These are phyloP conservation scores for Euplagia quadripunctaria DNA, from an alignment of 2,888 invertebrate genomes.

Conservation along the genomic window DNA sequence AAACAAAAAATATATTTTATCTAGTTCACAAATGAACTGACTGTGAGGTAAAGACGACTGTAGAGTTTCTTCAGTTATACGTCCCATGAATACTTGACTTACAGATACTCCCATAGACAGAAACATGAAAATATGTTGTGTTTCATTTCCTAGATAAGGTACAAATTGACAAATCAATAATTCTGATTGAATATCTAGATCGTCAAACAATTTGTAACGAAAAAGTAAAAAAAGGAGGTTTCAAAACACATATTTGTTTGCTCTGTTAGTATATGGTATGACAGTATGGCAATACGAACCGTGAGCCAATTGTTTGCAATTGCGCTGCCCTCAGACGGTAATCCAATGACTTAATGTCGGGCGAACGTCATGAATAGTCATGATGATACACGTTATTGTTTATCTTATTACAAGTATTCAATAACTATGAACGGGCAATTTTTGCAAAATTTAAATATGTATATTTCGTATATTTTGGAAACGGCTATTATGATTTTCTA, in stretches of 20 bases:
- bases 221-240: not conserved
- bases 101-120: not conserved
- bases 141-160: not conserved
- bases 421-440: not conserved
- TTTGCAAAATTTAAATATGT: not conserved
- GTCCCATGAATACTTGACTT: not conserved
- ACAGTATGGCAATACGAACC: no score
- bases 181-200: not conserved
- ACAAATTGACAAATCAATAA: not conserved
- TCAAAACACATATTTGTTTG: no score
- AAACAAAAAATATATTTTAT: not conserved
- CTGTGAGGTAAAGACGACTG: not conserved
- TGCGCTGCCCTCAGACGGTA: slow-evolving; percentile 3
- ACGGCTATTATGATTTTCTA: not conserved
- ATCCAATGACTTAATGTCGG: not conserved
- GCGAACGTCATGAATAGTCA: not conserved
- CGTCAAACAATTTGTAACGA: not conserved
- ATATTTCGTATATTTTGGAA: no score
- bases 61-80: not conserved
- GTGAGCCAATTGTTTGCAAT: no score
- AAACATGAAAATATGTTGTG: not conserved
- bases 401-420: not conserved
- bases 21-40: not conserved
- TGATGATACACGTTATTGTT: not conserved
- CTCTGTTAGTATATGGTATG: no score